Percentiles rank a stretch among this genome's conserved stretches.
These are phyloP conservation scores for Chymomyza caudatula DNA, from an alignment of 2,888 invertebrate genomes.

Conservation along the genomic window DNA sequence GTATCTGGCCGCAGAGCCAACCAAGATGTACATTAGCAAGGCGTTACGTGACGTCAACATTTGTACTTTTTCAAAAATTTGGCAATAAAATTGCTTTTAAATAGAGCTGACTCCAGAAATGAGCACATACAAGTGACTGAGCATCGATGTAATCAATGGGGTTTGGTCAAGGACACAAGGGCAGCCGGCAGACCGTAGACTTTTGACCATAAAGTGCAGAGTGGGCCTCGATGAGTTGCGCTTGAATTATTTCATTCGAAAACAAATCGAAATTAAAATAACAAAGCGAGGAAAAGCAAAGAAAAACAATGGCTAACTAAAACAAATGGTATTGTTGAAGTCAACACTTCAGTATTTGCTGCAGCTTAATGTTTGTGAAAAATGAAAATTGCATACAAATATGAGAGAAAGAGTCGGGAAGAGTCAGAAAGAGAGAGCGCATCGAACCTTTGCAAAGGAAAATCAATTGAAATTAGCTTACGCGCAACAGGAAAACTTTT, in stretches of 20 bases:
- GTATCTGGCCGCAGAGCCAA: too few species aligned
- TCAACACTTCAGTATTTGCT: slow-evolving; percentile 19
- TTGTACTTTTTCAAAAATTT: too few species aligned
- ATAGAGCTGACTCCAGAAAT: neutral
- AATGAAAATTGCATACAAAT: neutral
- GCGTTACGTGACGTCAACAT: too few species aligned
- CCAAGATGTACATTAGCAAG: too few species aligned
- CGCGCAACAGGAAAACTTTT: neutral
- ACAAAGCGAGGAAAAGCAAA: neutral
- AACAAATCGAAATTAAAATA: slow-evolving; percentile 9
- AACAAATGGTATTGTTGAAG: slow-evolving; percentile 41
- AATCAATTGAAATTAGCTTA: slow-evolving; percentile 13
- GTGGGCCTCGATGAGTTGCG: neutral
- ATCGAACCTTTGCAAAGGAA: neutral
- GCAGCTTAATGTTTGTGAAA: neutral
- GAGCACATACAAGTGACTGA: neutral
- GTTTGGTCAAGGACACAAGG: slow-evolving; percentile 39
- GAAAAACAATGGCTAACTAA: slow-evolving; percentile 11
- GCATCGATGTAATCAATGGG: neutral
- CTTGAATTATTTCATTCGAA: neutral
- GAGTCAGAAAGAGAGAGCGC: neutral
- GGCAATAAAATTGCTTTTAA: neutral
- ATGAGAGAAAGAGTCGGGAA: neutral
- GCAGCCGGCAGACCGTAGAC: neutral
- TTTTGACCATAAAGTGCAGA: neutral